These are phyloP conservation scores for Coptodon rendalli DNA, from an alignment of 2,113 vertebrate genomes.

Conservation along the genomic window DNA sequence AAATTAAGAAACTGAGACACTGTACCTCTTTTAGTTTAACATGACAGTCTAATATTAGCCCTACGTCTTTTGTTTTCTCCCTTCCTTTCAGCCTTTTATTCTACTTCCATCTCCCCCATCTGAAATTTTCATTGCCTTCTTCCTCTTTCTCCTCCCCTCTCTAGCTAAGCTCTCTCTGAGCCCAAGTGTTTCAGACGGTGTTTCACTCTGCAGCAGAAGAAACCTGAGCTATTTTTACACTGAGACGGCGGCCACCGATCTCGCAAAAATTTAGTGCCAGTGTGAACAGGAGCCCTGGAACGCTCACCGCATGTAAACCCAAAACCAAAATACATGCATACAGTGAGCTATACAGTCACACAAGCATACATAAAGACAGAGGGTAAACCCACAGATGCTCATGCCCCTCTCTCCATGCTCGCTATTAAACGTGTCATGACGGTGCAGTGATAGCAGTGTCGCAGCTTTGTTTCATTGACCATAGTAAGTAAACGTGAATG, in stretches of 20 bases:
- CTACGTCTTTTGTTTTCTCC: not conserved
- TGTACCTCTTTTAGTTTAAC: not conserved
- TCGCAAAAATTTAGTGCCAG: not conserved
- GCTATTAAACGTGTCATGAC: not conserved
- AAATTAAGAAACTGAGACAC: not conserved
- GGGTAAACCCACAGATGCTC: not conserved
- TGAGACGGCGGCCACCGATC: not conserved
- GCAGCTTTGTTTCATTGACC: not conserved
- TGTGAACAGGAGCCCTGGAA: not conserved
- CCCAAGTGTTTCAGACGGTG: not conserved
- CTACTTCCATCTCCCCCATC: not conserved
- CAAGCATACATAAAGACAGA: not conserved
- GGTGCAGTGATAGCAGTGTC: not conserved
- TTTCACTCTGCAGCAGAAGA: not conserved
- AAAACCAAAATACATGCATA: not conserved
- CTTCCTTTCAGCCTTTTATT: not conserved
- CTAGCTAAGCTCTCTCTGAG: not conserved
- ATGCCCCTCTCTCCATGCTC: not conserved
- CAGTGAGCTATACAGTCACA: not conserved
- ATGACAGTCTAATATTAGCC: not conserved
- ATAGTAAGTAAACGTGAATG: not conserved
- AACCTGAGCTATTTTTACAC: slow-evolving; percentile 4
- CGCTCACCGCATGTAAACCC: not conserved
- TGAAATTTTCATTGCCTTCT: not conserved
- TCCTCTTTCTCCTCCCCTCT: not conserved